Conservation (phyloP, 2,797 vertebrate genomes). For the Yasuhikotakia modesta region DNA sequence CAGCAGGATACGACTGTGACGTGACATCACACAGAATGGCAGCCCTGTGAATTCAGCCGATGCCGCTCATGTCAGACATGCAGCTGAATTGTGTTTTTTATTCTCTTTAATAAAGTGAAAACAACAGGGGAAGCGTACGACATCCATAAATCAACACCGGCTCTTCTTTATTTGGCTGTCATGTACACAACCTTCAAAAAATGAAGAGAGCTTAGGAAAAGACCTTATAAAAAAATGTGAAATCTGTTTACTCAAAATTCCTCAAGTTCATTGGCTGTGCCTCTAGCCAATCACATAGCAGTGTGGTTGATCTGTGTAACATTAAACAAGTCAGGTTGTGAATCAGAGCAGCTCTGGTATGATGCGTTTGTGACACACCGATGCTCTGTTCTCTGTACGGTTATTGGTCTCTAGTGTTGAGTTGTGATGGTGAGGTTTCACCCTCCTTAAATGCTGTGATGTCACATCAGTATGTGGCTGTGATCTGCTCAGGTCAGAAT, state of each 20-base stretch:
- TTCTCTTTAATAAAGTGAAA: not conserved
- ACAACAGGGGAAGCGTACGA: not conserved
- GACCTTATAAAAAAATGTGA: not conserved
- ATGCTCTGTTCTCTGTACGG: not conserved
- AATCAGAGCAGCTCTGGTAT: not conserved
- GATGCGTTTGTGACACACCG: not conserved
- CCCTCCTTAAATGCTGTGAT: constrained; percentile 20
- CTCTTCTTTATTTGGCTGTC: not conserved
- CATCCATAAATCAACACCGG: not conserved
- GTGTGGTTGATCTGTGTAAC: not conserved
- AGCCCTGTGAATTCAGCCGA: not conserved
- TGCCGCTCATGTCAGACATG: not conserved
- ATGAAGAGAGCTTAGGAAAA: not conserved
- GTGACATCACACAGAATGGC: constrained; percentile 7
- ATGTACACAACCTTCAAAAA: not conserved
- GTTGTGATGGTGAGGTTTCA: constrained; percentile 23
- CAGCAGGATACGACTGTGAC: not conserved
- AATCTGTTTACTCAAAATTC: not conserved
- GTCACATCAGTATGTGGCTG: constrained; percentile 22
- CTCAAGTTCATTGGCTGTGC: not conserved
- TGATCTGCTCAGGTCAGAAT: constrained; percentile 20
- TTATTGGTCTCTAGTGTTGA: not conserved
- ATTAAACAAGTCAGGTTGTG: not conserved
- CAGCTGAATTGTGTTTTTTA: not conserved
- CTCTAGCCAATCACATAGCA: not conserved